Conservation (phyloP, 2,888 invertebrate genomes). For the Bombylius discolor region DNA sequence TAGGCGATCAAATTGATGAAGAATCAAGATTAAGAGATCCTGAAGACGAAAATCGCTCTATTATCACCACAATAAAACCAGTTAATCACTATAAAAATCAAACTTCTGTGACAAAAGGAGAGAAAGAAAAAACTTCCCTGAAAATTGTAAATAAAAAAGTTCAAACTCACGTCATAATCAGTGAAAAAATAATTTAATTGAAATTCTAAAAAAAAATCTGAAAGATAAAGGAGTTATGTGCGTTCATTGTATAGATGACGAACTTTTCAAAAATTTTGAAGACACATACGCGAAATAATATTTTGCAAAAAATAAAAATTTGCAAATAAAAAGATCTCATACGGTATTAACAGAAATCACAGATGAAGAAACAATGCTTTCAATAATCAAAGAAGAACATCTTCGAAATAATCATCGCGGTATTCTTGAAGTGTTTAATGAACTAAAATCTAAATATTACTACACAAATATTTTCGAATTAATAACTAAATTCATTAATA, state of each 20-base stretch:
- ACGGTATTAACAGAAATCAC: neutral
- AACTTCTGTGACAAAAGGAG: neutral
- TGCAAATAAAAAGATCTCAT: neutral
- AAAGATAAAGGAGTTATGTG: conserved; percentile 2
- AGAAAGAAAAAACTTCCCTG: neutral
- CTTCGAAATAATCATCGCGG: conserved; percentile 1
- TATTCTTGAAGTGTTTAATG: neutral
- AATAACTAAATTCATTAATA: no score
- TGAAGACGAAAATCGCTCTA: conserved; percentile 2
- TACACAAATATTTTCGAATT: no score
- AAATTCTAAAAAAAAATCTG: neutral
- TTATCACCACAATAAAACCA: conserved; percentile 2
- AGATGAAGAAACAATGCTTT: neutral
- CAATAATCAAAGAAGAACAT: conserved; percentile 1
- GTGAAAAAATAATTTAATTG: neutral
- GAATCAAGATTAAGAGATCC: neutral
- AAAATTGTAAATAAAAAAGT: conserved; percentile 8
- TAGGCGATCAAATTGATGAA: neutral
- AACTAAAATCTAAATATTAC: neutral
- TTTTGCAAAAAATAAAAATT: neutral
- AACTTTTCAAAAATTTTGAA: neutral
- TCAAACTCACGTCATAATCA: conserved; percentile 2
- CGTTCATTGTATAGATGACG: neutral
- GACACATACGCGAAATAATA: neutral
- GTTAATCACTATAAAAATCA: conserved; percentile 8